These are phyloP conservation scores for Tachuris rubrigastra DNA, from an alignment of 2,113 vertebrate species.

Conservation along the genomic window DNA sequence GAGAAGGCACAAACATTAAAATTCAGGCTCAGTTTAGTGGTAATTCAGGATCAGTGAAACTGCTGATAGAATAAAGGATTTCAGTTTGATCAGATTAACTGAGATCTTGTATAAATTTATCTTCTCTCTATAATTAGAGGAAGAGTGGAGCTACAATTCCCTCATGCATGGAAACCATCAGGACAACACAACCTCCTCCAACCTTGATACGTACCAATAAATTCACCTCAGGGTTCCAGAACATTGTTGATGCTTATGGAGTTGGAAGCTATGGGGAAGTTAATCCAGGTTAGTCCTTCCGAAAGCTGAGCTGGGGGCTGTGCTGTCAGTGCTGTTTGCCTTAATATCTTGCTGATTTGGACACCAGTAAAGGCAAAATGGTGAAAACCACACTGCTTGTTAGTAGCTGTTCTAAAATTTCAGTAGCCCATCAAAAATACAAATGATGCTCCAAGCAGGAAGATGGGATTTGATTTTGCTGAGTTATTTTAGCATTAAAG, in stretches of 20 bases:
- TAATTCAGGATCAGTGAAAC: neutral
- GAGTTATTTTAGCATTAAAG: neutral
- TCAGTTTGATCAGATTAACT: neutral
- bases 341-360: neutral
- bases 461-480: neutral
- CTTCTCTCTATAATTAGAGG: slow-evolving; percentile 74
- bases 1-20: neutral
- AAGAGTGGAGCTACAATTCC: slow-evolving; percentile 88
- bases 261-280: slow-evolving; percentile 92
- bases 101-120: neutral
- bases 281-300: slow-evolving; percentile 85
- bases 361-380: neutral
- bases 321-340: neutral
- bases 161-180: slow-evolving; percentile 94
- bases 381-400: neutral
- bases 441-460: neutral
- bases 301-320: neutral
- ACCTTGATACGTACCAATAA: slow-evolving; percentile 95
- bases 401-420: neutral
- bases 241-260: slow-evolving; percentile 96
- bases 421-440: neutral
- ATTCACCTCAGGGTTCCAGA: slow-evolving; percentile 96
- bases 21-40: neutral
- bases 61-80: neutral
- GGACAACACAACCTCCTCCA: slow-evolving; percentile 88